Base-by-base conservation (phyloP, 2,888 invertebrate species). In the Orgyia antiqua region DNA sequence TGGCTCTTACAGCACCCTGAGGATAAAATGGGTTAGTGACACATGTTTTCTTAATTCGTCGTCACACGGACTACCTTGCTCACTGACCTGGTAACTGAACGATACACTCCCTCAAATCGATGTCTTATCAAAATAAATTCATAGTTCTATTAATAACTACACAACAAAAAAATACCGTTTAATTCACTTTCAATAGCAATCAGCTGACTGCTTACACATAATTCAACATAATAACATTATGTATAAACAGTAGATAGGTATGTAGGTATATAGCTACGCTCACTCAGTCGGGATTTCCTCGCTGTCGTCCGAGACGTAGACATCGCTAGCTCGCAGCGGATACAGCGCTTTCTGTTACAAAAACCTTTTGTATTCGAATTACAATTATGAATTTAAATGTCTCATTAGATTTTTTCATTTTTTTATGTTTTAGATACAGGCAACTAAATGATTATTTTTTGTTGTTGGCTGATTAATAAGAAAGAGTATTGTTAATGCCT, bases 161-260 rank as follows among this genome's bases (percentile, higher is more conserved):
- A 20, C 9, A 12, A 4, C 9, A 20, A 50, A 46, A 45, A 47
- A 39, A 53, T 51, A 39, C 32, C 29, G 29, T 21, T 46, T 55
- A 54, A 49, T 60, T 72, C 63, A 53, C 67, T 68, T 64, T 67
- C 68, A 56, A 59, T 58, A 48, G 47, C 55, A 58, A 74, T 72
- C 80, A 80, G 79, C 79, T 80, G 78, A 63, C 59, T 67, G 68
- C 44, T 57, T 52, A 65, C 68, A 65, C 68, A 72, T 77, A 74
- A 77, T 77, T 73, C 67, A 61, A 71, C 66, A 65, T 62, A 67
- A 52, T 52, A 50, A 45, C 45, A 65, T 63, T 66, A 68, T 63
- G 55, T 71, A 69, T 53, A 62, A 58, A 59, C 49, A 56, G 54
- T 47, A 41, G 52, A 42, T 52, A 49, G 40, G 33, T 45, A 46